Evolutionary conservation across 23 tunicate species (phyloP), one percentile per base, ranked within the genome.

Genomic region (Trididemnum miniatum): DNA sequence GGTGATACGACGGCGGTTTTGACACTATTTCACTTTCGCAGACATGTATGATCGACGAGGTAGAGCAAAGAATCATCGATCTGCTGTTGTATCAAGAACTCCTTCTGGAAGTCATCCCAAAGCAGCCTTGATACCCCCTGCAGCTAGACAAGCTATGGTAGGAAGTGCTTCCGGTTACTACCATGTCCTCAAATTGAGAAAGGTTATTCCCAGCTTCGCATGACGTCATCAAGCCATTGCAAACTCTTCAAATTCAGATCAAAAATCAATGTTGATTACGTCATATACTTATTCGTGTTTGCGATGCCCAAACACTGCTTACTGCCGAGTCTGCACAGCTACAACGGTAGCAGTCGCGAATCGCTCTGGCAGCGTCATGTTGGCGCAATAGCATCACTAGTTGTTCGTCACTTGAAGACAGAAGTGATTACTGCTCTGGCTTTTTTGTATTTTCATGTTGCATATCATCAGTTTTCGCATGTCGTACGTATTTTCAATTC

Each of bases 91-190:
- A 15, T 9, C 57, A 28, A 73, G 38, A 39, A 73, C 79, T 29
- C 18, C 12, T n/a, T 73, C 79, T 9, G 44, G 59, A 35, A 40
- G 9, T 35, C 40, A 81, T 76, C 51, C 65, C 30, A 32, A 44
- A 2, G 78, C 83, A 31, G 49, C 77, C 31, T 77, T 85, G 1
- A 25, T 65, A 20, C 65, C 89, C 22, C 51, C 89, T 35, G 82
- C 89, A 35, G 30, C 82, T 24, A 77, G 83, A 77, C 89, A 77
- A 20, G 89, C 89, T n/a, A 39, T 85, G 83, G 81, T 85, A 35
- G 81, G 81, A 37, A 24, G 20, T 35, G 65, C 89, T 1, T 38
- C 80, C 22, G 50, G 71, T 38, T 85, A 85, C 67, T 62, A 62
- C 29, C 67, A 62, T n/a, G 67, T 4, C 26, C 29, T 62, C 67